Evolutionary conservation across 2,888 invertebrate genomes (phyloP).

Genomic region (Meandrusa payeni): DNA sequence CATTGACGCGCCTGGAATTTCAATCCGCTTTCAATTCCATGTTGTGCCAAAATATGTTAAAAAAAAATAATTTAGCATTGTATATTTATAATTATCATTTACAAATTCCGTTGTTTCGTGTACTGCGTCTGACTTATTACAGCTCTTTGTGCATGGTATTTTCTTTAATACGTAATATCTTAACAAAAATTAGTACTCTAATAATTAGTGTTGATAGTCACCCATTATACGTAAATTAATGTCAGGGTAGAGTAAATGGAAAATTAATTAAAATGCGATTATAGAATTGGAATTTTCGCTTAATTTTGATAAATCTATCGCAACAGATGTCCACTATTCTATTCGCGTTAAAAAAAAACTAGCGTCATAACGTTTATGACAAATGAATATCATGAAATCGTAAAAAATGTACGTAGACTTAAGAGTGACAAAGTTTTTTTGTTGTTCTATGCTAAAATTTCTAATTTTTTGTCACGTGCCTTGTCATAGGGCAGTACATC

Average conservation of each 20-base stretch:
- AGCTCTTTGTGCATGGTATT: constrained; percentile 25
- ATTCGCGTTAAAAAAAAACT: constrained; percentile 37
- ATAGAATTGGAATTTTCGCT: constrained; percentile 60
- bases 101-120: constrained; percentile 2
- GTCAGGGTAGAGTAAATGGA: constrained; percentile 86
- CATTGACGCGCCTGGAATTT: constrained; percentile 27
- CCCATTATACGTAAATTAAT: constrained; percentile 93
- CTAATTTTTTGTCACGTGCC: background rate
- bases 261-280: constrained; percentile 59
- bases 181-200: constrained; percentile 66
- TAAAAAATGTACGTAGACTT: constrained; percentile 55
- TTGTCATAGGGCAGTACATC: constrained; percentile 3
- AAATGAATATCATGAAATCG: constrained; percentile 60
- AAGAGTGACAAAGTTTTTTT: constrained; percentile 31
- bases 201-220: constrained; percentile 79
- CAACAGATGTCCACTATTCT: constrained; percentile 62
- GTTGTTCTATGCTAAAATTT: constrained; percentile 2
- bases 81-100: constrained; percentile 18
- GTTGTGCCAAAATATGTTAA: constrained; percentile 73
- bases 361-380: constrained; percentile 17
- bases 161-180: constrained; percentile 62
- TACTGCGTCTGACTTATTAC: constrained; percentile 9
- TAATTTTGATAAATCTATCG: constrained; percentile 65
- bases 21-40: constrained; percentile 58
- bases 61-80: constrained; percentile 39